Evolutionary conservation across 2,888 invertebrate species (phyloP).

Genomic region (Euspilapteryx auroguttella): DNA sequence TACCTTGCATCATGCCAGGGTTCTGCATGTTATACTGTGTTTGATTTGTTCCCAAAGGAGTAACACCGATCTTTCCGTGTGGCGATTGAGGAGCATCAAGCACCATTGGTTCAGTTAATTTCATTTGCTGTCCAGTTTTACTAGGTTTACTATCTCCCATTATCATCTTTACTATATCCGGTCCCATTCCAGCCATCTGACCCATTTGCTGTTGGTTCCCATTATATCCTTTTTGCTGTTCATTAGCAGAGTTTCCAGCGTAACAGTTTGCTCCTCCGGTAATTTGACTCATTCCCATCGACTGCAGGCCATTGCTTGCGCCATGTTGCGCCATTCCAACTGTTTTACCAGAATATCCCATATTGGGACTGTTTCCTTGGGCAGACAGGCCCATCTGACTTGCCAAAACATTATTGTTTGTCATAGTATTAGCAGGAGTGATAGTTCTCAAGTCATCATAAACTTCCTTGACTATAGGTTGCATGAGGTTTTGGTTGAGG

Average conservation of each 20-base stretch:
- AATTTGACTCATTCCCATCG: not conserved
- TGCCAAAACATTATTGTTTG: constrained; percentile 27
- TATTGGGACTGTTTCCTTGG: constrained; percentile 8
- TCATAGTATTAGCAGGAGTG: constrained; percentile 28
- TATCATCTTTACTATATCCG: constrained; percentile 34
- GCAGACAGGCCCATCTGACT: constrained; percentile 21
- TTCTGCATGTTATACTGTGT: constrained; percentile 7
- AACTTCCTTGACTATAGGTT: constrained; percentile 40
- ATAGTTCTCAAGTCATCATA: constrained; percentile 36
- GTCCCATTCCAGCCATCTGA: constrained; percentile 24
- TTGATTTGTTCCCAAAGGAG: constrained; percentile 3
- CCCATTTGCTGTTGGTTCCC: constrained; percentile 9
- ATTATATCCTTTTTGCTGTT: constrained; percentile 3
- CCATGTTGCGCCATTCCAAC: not conserved
- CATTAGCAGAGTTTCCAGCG: not conserved
- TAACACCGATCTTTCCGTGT: constrained; percentile 13
- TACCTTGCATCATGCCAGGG: constrained; percentile 7
- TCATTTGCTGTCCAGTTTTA: not conserved
- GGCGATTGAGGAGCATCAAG: constrained; percentile 17
- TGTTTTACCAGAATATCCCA: constrained; percentile 3
- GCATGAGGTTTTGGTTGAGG: constrained; percentile 36
- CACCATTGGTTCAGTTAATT: constrained; percentile 9
- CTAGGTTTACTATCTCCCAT: constrained; percentile 11
- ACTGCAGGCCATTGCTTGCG: not conserved
- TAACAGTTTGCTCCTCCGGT: too few relatives aligned